Evolutionary conservation across 2,797 vertebrate genomes (phyloP), one percentile per base, ranked within the genome.

Genomic region (Buphagus erythrorhynchus): DNA sequence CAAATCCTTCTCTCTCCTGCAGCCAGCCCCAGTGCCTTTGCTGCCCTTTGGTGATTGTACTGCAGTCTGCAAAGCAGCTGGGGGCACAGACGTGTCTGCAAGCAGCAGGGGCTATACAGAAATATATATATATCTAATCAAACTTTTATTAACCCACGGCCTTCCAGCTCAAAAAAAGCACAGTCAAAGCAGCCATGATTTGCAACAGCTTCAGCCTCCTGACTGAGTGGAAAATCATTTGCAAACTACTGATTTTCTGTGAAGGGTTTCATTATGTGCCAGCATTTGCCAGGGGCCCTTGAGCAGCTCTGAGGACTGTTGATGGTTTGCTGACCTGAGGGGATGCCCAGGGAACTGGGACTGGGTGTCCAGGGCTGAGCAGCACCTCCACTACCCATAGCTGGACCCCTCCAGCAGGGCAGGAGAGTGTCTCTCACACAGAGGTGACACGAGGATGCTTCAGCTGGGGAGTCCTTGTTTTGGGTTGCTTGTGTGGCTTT

Each of bases 51-150:
- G 88, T 90, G 93, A 85, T 71, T 82, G 80, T 49, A 45, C 20
- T 57, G 72, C 65, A 36, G 71, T 29, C 74, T 78, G 71, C 31
- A 36, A 88, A 91, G 86, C 86, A 38, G 40, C 1, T 67, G 29
- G 74, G 71, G 74, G 74, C 81, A 87, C 28, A 2, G 38, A 40
- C 7, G 67, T 67, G 78, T 31, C 46, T 87, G 57, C 33, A 73
- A 82, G 86, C 89, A 91, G 74, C 84, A 91, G 61, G 78, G 78
- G n/a, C 92, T 82, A 82, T 76, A 89, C 35, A 95, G 75, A 87
- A 89, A 94, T 85, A 91, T 29, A 51, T 29, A 51, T 76, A 45
- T 65, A 67, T 77, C 20, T 76, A 90, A 95, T 93, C 74, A 90
- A 92, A 87, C 43, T 88, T 95, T 73, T 79, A 91, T 95, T 95